Conservation (phyloP, 2,113 vertebrate genomes). For the Dryoscopus gambensis region DNA sequence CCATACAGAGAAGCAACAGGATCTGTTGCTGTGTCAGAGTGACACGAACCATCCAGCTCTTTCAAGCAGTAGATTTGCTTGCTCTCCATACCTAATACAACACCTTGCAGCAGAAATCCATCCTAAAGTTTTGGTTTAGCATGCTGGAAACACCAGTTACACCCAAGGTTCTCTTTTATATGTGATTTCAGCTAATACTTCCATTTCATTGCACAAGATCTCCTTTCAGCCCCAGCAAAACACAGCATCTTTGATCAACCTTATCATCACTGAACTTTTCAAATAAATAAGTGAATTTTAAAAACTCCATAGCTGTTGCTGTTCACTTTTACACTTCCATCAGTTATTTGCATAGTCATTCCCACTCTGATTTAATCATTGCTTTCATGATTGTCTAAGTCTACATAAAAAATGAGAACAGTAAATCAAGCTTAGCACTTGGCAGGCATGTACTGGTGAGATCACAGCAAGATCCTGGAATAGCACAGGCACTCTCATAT, state of each 20-base stretch:
- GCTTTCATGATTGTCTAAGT: not conserved
- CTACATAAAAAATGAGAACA: not conserved
- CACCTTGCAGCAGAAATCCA: not conserved
- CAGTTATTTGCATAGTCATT: conserved; percentile 7
- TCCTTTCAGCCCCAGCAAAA: not conserved
- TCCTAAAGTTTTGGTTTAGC: not conserved
- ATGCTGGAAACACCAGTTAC: not conserved
- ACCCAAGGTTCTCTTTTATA: not conserved
- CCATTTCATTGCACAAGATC: not conserved
- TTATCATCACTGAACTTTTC: not conserved
- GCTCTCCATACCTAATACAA: not conserved
- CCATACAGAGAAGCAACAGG: not conserved
- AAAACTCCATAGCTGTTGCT: not conserved
- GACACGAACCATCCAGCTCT: not conserved
- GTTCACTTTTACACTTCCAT: not conserved
- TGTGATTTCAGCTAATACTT: not conserved
- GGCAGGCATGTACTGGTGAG: not conserved
- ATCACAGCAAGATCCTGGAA: conserved; percentile 25
- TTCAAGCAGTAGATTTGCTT: not conserved
- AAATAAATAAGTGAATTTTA: not conserved
- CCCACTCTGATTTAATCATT: conserved; percentile 10
- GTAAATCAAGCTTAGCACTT: conserved; percentile 26
- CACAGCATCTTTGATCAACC: not conserved
- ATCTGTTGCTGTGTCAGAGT: not conserved
- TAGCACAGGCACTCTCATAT: not conserved